Evolutionary conservation across 2,888 invertebrate genomes (phyloP), one percentile per base, ranked within the genome.

Genomic region (Drosophila fungiperda): DNA sequence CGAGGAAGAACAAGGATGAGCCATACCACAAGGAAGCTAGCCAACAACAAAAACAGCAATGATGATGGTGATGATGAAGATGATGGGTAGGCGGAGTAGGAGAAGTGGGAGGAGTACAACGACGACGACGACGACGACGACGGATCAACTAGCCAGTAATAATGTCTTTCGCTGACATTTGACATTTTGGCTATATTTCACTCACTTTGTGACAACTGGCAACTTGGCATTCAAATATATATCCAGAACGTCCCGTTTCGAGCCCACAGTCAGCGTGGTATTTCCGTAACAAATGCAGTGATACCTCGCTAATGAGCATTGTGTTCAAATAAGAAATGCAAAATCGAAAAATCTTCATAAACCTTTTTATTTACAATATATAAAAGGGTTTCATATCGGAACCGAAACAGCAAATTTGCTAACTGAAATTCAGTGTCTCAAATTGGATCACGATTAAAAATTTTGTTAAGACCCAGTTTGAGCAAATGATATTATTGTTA

Each of bases 151-250:
- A 85, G 85, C 85, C 85, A 78, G 82, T 87, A 80, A 88, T 87
- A 87, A 85, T 90, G 89, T 90, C 89, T 89, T 89, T 83, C 83
- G 84, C 84, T 86, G 89, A 89, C 89, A 89, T 90, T 86, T 90
- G 90, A 90, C 90, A 89, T 89, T 90, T 90, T 76, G 86, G 89
- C 90, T 87, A 90, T 89, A 89, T 90, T 90, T 89, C 89, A 89
- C 90, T 89, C 89, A 89, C 81, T 80, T 88, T 83, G 83, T 83
- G 89, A 90, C 89, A 87, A 82, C 85, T 89, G 87, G 86, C 86
- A 88, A 86, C 81, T 86, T 81, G 84, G 87, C 88, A 87, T 87
- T 87, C 87, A 87, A 87, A 89, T 87, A 84, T 76, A 89, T 76
- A 89, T 74, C 82, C 76, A 71, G 50, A 62, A 54, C 68, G 67